Evolutionary conservation across 92 coral and sea anemone genomes (phyloP).

Genomic region (Bergia puertoricense): DNA sequence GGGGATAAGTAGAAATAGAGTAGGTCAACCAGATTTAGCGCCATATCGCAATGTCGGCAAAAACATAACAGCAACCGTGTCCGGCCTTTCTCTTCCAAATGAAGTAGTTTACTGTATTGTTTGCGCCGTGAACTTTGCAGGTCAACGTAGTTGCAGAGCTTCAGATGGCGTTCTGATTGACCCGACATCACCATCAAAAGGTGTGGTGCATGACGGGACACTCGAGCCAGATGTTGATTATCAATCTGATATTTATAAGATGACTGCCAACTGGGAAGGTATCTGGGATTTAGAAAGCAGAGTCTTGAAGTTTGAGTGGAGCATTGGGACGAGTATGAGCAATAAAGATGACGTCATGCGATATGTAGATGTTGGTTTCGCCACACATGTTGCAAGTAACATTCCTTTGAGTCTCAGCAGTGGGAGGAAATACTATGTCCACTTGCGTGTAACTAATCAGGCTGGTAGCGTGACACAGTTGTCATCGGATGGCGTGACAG

Average conservation of each 20-base stretch:
- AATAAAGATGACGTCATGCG: conserved; percentile 50
- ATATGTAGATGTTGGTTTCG: conserved; percentile 75
- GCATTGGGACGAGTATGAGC: conserved; percentile 66
- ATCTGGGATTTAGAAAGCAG: conserved; percentile 96
- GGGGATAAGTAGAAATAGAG: conserved; percentile 84
- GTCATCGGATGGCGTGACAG: conserved; percentile 86
- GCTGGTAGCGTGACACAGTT: conserved; percentile 80
- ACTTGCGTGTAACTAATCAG: conserved; percentile 68
- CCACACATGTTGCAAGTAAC: conserved; percentile 81
- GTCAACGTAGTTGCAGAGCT: conserved; percentile 68
- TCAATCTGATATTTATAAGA: conserved; percentile 71
- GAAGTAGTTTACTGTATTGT: conserved; percentile 87
- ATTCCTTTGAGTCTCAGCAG: conserved; percentile 60
- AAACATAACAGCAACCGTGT: conserved; percentile 69
- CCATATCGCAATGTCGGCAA: conserved; percentile 67
- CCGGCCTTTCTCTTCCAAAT: conserved; percentile 60
- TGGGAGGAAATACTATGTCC: conserved; percentile 78
- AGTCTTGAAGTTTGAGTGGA: conserved; percentile 90
- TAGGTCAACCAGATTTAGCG: conserved; percentile 68
- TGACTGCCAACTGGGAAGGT: conserved; percentile 98
- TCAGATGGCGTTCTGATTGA: conserved; percentile 96
- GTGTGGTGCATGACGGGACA: conserved; percentile 93
- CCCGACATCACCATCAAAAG: conserved; percentile 73
- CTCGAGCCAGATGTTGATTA: conserved; percentile 89
- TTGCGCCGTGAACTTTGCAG: conserved; percentile 87